Conservation (phyloP, 2,888 invertebrate species). For the Acronicta leporina region DNA sequence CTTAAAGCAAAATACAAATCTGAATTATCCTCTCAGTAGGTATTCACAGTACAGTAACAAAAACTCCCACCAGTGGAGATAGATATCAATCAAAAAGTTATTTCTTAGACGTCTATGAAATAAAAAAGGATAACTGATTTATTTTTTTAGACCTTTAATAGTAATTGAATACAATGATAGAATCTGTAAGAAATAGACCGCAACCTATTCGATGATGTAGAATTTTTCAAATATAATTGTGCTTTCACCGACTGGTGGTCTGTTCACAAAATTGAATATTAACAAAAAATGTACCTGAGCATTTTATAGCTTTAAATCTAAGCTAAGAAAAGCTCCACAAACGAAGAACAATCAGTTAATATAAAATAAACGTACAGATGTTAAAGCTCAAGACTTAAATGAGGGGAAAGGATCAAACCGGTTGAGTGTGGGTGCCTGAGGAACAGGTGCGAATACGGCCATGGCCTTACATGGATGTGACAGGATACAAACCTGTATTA, state of each 20-base stretch:
- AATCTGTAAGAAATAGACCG: constrained; percentile 38
- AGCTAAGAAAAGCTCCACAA: not conserved
- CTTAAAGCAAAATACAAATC: constrained; percentile 70
- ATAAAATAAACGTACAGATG: constrained; percentile 7
- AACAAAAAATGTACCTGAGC: constrained; percentile 10
- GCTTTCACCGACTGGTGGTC: constrained; percentile 18
- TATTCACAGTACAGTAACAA: constrained; percentile 41
- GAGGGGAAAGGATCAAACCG: constrained; percentile 60
- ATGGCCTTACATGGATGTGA: constrained; percentile 72
- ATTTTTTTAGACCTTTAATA: constrained; percentile 21
- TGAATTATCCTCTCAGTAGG: constrained; percentile 64
- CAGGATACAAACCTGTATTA: constrained; percentile 77
- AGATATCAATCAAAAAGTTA: constrained; percentile 47
- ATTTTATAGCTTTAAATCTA: constrained; percentile 5
- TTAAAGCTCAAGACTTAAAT: constrained; percentile 45
- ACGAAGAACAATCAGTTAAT: not conserved
- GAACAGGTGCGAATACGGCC: constrained; percentile 71
- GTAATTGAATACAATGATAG: constrained; percentile 44
- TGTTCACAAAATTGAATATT: constrained; percentile 1
- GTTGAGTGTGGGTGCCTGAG: constrained; percentile 58
- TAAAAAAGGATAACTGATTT: constrained; percentile 21
- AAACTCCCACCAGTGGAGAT: constrained; percentile 27
- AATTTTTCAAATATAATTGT: constrained; percentile 20
- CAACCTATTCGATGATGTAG: constrained; percentile 22
- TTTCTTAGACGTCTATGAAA: constrained; percentile 30